Evolutionary conservation across 2,113 vertebrate genomes (phyloP).

Genomic region (Chionis minor): DNA sequence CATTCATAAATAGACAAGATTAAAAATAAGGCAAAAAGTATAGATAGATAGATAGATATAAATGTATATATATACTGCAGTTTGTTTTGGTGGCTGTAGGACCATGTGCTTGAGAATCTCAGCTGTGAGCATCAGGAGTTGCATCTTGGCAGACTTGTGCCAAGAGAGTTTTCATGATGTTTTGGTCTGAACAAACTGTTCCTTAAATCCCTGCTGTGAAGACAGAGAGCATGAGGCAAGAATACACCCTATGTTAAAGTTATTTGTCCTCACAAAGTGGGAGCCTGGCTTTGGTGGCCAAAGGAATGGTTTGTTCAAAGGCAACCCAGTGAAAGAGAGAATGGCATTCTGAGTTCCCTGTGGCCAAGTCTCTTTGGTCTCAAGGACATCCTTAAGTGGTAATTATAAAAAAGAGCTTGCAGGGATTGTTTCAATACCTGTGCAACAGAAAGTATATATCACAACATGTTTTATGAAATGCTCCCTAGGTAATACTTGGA

Average conservation of each 20-base stretch:
- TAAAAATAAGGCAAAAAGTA: neutral
- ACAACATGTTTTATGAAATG: neutral
- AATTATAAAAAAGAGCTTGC: neutral
- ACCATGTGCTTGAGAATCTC: neutral
- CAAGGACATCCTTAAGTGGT: neutral
- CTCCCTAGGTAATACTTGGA: neutral
- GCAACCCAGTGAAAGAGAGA: neutral
- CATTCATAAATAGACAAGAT: neutral
- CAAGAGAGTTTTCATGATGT: neutral
- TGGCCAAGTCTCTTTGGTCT: neutral
- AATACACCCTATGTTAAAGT: neutral
- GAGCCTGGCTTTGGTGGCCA: neutral
- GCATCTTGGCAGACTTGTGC: neutral
- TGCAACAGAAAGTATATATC: neutral
- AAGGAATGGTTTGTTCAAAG: neutral
- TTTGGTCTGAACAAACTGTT: neutral
- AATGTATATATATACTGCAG: too few relatives aligned
- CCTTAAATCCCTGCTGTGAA: neutral
- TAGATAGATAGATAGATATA: too few relatives aligned
- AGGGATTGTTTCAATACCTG: neutral
- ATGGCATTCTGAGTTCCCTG: neutral
- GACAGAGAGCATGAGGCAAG: neutral
- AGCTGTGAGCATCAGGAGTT: neutral
- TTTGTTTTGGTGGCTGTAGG: neutral
- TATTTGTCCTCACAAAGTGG: neutral